Percentiles rank a stretch among this genome's conserved stretches.
Conservation (phyloP, 1,140 invertebrate species). For the Zaprionus taronus region DNA sequence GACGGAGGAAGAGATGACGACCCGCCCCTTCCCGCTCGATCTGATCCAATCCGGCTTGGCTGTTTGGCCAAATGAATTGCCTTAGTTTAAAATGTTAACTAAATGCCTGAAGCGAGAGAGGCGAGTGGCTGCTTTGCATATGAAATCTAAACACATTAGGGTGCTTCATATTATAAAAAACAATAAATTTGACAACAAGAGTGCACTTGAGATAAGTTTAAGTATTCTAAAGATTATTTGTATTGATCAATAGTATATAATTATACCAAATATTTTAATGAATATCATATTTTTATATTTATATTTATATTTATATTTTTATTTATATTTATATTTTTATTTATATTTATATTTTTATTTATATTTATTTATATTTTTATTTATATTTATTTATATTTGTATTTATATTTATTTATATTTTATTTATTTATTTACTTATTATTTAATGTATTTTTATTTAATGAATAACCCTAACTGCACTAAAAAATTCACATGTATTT, state of each 20-base stretch:
- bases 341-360: neutral
- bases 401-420: neutral
- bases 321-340: no score
- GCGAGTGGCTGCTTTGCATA: slow-evolving; percentile 20
- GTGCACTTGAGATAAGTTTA: no score
- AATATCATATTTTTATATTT: no score
- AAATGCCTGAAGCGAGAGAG: slow-evolving; percentile 6
- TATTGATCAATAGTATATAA: no score
- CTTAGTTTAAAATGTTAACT: slow-evolving; percentile 21
- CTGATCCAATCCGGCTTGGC: neutral
- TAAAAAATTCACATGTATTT: neutral
- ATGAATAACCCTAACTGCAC: neutral
- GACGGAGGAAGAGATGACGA: no score
- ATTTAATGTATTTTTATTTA: neutral
- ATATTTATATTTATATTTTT: neutral
- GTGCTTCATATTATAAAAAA: neutral
- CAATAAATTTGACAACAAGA: neutral
- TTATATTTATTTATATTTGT: neutral
- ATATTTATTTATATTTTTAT: no score
- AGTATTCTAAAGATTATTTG: no score
- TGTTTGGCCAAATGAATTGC: slow-evolving; percentile 27
- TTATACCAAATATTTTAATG: no score
- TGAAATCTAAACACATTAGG: neutral
- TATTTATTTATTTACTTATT: no score
- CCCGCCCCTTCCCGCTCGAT: neutral